Evolutionary conservation across 2,113 vertebrate species (phyloP).

Genomic region (Protobothrops flavoviridis): DNA sequence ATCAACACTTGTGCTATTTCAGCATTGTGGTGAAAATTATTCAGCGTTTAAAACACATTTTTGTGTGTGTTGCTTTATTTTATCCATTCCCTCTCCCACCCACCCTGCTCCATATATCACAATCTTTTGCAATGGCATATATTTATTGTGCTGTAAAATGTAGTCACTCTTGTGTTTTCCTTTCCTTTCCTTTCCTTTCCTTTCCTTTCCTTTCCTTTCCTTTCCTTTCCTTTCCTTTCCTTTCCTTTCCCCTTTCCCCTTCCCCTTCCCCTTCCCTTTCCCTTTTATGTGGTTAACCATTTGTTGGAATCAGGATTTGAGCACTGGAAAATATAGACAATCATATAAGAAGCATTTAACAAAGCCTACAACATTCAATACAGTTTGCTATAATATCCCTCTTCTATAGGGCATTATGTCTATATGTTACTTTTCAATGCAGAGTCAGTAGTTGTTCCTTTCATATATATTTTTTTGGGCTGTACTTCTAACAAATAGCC

Average conservation of each 20-base stretch:
- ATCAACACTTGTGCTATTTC: slow-evolving; percentile 56
- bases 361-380: slow-evolving; percentile 20
- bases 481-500: slow-evolving; percentile 22
- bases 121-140: slow-evolving; percentile 24
- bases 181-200: neutral
- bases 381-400: slow-evolving; percentile 3
- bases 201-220: too few relatives aligned
- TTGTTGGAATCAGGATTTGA: slow-evolving; percentile 56
- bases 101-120: slow-evolving; percentile 31
- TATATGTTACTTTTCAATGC: neutral
- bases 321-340: slow-evolving; percentile 44
- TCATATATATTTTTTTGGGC: slow-evolving; percentile 32
- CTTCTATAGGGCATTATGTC: slow-evolving; percentile 32
- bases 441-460: slow-evolving; percentile 35
- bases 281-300: slow-evolving; percentile 57
- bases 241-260: too few relatives aligned
- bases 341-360: slow-evolving; percentile 16
- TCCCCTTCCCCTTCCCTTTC: too few relatives aligned
- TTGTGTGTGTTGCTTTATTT: slow-evolving; percentile 32
- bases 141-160: slow-evolving; percentile 10
- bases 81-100: slow-evolving; percentile 30
- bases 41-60: slow-evolving; percentile 35
- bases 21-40: slow-evolving; percentile 65
- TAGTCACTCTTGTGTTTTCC: slow-evolving; percentile 35
- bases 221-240: neutral